Conservation (phyloP, 2,797 vertebrate genomes). For the Tenualosa ilisha region DNA sequence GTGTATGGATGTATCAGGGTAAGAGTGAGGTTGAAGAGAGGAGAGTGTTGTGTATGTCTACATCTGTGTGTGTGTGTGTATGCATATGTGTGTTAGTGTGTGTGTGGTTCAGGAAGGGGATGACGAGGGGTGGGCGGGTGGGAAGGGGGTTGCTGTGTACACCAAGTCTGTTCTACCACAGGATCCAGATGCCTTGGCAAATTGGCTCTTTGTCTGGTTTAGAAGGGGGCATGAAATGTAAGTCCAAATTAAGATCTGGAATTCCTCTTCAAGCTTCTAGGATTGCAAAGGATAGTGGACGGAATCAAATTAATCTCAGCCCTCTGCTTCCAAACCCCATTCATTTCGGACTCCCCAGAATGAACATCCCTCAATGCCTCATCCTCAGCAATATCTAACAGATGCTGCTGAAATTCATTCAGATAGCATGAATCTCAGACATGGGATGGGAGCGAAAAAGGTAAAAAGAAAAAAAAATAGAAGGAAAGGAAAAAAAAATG, state of each 20-base stretch:
- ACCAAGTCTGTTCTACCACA: slow-evolving; percentile 59
- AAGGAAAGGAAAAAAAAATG: background rate
- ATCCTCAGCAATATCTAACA: slow-evolving; percentile 67
- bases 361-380: slow-evolving; percentile 41
- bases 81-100: background rate
- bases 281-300: slow-evolving; percentile 67
- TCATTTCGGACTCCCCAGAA: slow-evolving; percentile 37
- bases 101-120: slow-evolving; percentile 49
- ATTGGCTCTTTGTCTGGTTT: slow-evolving; percentile 76
- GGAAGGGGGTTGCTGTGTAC: slow-evolving; percentile 46
- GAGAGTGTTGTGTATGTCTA: background rate
- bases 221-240: slow-evolving; percentile 60
- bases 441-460: background rate
- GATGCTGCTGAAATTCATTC: slow-evolving; percentile 58
- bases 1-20: background rate
- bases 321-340: slow-evolving; percentile 48
- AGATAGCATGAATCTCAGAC: slow-evolving; percentile 26
- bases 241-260: slow-evolving; percentile 68
- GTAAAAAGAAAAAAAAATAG: background rate
- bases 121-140: slow-evolving; percentile 53
- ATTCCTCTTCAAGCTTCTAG: slow-evolving; percentile 64
- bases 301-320: slow-evolving; percentile 72
- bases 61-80: background rate
- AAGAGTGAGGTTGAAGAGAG: background rate
- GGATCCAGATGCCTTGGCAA: slow-evolving; percentile 78